Evolutionary conservation across 2,113 vertebrate species (phyloP).

Genomic region (Uropsilus gracilis): DNA sequence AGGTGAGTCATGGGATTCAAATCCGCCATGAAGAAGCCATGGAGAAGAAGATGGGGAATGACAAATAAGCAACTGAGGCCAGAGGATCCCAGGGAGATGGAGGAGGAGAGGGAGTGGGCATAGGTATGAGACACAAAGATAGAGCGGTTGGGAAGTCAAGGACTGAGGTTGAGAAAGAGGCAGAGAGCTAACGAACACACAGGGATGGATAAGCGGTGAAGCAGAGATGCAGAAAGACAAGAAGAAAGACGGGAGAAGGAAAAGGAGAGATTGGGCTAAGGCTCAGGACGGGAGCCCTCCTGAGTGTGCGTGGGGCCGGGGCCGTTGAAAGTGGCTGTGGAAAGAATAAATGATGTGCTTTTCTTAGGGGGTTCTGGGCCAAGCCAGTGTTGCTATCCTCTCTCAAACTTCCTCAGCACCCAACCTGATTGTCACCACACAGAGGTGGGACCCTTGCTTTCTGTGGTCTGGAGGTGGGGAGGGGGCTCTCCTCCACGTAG

Average conservation of each 20-base stretch:
- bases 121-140: not conserved
- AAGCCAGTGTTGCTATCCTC: not conserved
- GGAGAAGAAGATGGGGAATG: not conserved
- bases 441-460: not conserved
- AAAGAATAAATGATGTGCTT: constrained; percentile 11
- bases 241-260: not conserved
- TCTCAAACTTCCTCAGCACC: not conserved
- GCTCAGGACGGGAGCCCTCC: not conserved
- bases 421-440: not conserved
- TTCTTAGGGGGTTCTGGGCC: not conserved
- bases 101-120: not conserved
- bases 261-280: accelerated
- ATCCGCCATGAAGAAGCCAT: not conserved
- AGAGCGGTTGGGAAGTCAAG: not conserved
- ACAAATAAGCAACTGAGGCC: not conserved
- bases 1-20: not conserved
- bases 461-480: not conserved
- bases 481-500: not conserved
- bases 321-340: not conserved
- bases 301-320: not conserved
- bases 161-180: not conserved
- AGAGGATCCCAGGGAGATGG: not conserved
- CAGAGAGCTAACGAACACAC: not conserved
- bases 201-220: not conserved
- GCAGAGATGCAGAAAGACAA: not conserved